phyloP scores from a whole-genome alignment of 2,888 invertebrate genomes.

The Sminthurides aquaticus region DNA sequence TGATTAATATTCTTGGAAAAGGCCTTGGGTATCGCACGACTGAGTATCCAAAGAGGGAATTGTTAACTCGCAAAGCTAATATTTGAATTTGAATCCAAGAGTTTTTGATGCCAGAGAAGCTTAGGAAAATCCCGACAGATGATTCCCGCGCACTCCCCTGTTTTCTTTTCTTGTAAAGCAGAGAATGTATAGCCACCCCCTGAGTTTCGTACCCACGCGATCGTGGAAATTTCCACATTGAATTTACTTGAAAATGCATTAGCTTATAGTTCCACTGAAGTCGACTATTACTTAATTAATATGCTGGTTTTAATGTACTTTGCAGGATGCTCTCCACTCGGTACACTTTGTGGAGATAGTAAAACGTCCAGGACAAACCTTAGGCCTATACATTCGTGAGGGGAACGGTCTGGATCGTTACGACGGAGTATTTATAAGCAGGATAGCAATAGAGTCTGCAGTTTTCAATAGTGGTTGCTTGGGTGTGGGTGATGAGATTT shows the following conservation, averaged over 20 bases:
- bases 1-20: too few species aligned
- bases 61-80: neutral
- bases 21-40: neutral
- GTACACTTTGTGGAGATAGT: conserved; percentile 95
- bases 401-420: conserved; percentile 94
- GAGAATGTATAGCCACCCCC: neutral
- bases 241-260: neutral
- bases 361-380: conserved; percentile 94
- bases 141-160: too few species aligned
- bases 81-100: neutral
- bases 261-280: neutral
- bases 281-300: neutral
- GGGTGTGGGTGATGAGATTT: conserved; percentile 88
- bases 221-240: neutral
- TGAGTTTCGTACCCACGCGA: neutral
- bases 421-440: conserved; percentile 96
- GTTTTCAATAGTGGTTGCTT: conserved; percentile 96
- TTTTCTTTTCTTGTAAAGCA: too few species aligned
- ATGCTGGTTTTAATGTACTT: conserved; percentile 2
- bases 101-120: neutral
- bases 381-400: conserved; percentile 95
- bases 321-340: conserved; percentile 64
- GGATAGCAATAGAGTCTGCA: conserved; percentile 90
- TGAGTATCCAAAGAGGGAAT: neutral
- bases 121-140: neutral